Percentiles rank a stretch among this genome's conserved stretches.
These are phyloP conservation scores for Xiphophorus couchianus DNA, from an alignment of 2,113 vertebrate species.

Conservation along the genomic window DNA sequence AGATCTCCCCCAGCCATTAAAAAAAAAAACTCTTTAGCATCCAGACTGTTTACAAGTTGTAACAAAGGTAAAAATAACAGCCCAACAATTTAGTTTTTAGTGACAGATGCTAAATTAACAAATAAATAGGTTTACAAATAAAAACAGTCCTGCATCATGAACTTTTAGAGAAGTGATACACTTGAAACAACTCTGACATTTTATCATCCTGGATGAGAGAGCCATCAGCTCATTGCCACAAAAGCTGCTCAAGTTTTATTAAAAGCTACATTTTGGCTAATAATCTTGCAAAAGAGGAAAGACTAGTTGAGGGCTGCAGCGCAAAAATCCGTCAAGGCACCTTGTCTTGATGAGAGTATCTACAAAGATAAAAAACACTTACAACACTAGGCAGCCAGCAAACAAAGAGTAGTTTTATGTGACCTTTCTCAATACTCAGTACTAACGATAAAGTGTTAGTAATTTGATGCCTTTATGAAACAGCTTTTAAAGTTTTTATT, in stretches of 20 bases:
- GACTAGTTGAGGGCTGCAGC: neutral
- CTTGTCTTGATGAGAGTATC: neutral
- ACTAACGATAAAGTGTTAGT: neutral
- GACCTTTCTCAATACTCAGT: neutral
- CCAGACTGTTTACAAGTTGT: neutral
- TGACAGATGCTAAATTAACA: neutral
- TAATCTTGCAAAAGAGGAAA: neutral
- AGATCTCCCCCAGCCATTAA: too few species aligned
- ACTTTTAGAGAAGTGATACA: neutral
- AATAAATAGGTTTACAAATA: neutral
- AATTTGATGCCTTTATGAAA: neutral
- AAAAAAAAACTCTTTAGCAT: too few species aligned
- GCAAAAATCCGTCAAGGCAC: neutral
- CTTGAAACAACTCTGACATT: neutral
- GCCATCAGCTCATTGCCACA: neutral
- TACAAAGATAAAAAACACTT: too few species aligned
- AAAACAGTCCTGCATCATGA: neutral
- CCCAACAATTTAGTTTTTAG: neutral
- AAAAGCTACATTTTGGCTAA: neutral
- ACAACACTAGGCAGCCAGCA: neutral
- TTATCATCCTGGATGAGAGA: neutral
- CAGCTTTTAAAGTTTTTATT: neutral
- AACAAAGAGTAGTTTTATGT: neutral
- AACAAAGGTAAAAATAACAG: neutral
- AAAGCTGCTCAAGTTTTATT: neutral